These are phyloP conservation scores for Hyaena hyaena DNA, from an alignment of 2,113 vertebrate species.

Conservation along the genomic window DNA sequence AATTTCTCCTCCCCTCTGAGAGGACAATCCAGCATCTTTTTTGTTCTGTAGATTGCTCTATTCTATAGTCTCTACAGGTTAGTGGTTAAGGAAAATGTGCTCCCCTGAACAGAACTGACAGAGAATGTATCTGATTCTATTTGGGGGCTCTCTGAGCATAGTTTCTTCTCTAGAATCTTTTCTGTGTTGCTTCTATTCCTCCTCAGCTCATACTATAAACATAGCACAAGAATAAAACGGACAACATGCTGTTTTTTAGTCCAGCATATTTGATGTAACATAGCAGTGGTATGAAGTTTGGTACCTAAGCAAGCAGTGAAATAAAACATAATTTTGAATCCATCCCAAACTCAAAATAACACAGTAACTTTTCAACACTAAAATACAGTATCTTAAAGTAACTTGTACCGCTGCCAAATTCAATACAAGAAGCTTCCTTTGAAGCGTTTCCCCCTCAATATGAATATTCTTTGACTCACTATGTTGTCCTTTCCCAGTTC, in stretches of 20 bases:
- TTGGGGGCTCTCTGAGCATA: not conserved
- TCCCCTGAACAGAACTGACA: not conserved
- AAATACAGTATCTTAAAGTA: slow-evolving; percentile 18
- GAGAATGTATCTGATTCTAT: not conserved
- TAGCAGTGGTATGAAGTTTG: not conserved
- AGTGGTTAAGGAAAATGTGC: slow-evolving; percentile 25
- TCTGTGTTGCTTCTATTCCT: not conserved
- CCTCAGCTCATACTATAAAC: not conserved
- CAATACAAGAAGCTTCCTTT: slow-evolving; percentile 45
- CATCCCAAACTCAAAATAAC: not conserved
- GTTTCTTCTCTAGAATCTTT: slow-evolving; percentile 35
- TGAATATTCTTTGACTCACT: slow-evolving; percentile 48
- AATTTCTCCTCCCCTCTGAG: not conserved
- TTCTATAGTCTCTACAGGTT: not conserved
- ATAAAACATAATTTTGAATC: not conserved
- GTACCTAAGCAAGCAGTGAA: slow-evolving; percentile 6
- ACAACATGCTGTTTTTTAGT: not conserved
- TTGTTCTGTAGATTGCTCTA: not conserved
- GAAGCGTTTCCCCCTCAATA: not conserved
- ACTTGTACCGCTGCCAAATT: slow-evolving; percentile 55
- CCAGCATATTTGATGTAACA: not conserved
- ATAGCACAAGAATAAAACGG: not conserved
- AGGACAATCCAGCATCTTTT: not conserved
- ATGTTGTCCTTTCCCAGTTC: slow-evolving; percentile 48
- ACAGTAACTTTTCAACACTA: slow-evolving; percentile 29